Conservation (phyloP, 37 sponge, comb jelly and placozoan genomes). For the Hormiphora californensis region DNA sequence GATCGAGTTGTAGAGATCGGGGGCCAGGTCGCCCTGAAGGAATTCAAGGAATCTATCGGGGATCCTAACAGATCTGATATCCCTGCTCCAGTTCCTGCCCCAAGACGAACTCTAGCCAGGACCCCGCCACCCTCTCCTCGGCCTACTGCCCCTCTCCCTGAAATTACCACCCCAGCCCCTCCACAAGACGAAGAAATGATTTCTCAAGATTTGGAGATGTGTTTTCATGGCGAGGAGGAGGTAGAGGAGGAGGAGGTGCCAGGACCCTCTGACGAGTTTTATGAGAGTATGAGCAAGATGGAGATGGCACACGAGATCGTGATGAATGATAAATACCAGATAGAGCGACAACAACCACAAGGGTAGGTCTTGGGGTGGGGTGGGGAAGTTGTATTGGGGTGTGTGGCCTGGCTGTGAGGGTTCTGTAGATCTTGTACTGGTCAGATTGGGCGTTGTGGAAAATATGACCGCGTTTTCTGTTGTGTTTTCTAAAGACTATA, state of each 20-base stretch:
- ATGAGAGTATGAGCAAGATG: slow-evolving; percentile 42
- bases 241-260: not conserved
- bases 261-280: not conserved
- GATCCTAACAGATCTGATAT: too few relatives aligned
- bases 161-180: too few relatives aligned
- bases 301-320: slow-evolving; percentile 47
- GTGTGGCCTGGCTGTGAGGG: too few relatives aligned
- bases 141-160: too few relatives aligned
- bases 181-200: not conserved
- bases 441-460: too few relatives aligned
- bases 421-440: too few relatives aligned
- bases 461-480: too few relatives aligned
- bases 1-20: not conserved
- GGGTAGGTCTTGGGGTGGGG: not conserved
- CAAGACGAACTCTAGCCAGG: too few relatives aligned
- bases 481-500: too few relatives aligned
- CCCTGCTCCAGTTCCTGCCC: too few relatives aligned
- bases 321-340: slow-evolving; percentile 37
- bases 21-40: not conserved
- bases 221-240: not conserved
- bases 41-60: not conserved
- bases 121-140: too few relatives aligned
- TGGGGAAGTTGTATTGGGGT: too few relatives aligned
- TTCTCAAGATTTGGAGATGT: not conserved
- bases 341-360: not conserved